Evolutionary conservation across 2,113 vertebrate genomes (phyloP).

Genomic region (Azemiops feae): DNA sequence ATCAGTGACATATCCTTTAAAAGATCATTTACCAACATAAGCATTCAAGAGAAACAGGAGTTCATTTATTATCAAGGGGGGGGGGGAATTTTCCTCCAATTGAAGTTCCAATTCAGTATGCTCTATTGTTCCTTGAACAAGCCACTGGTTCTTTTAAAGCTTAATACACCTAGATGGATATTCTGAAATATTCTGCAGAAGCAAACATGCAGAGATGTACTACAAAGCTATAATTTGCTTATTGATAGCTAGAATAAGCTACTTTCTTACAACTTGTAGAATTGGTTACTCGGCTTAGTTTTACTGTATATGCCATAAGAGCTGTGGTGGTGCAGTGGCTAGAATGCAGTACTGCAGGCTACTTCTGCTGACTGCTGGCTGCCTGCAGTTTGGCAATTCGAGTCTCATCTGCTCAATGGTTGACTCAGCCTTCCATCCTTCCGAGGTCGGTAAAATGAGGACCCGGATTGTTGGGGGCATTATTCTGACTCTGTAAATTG

Average conservation of each 20-base stretch:
- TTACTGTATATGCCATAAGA: background rate
- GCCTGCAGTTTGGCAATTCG: too few species aligned
- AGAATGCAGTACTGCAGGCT: too few species aligned
- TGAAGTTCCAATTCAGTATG: constrained; percentile 47
- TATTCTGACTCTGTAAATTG: too few species aligned
- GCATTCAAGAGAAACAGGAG: constrained; percentile 10
- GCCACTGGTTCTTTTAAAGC: constrained; percentile 31
- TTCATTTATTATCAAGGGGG: constrained; percentile 33
- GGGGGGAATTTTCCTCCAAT: constrained; percentile 39
- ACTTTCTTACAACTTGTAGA: background rate
- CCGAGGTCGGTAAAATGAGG: too few species aligned
- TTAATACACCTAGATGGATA: background rate
- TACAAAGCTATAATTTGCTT: background rate
- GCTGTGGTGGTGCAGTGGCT: too few species aligned
- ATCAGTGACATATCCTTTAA: constrained; percentile 41
- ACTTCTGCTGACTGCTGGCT: too few species aligned
- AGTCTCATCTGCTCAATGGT: too few species aligned
- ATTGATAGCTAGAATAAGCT: background rate
- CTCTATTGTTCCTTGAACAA: constrained; percentile 45
- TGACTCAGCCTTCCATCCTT: too few species aligned
- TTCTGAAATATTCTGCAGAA: background rate
- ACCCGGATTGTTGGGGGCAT: too few species aligned
- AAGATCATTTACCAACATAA: constrained; percentile 44
- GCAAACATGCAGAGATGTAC: background rate
- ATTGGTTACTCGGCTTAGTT: background rate